Base-by-base conservation (phyloP, 2,113 vertebrate genomes). In the Cryptotis parvus region DNA sequence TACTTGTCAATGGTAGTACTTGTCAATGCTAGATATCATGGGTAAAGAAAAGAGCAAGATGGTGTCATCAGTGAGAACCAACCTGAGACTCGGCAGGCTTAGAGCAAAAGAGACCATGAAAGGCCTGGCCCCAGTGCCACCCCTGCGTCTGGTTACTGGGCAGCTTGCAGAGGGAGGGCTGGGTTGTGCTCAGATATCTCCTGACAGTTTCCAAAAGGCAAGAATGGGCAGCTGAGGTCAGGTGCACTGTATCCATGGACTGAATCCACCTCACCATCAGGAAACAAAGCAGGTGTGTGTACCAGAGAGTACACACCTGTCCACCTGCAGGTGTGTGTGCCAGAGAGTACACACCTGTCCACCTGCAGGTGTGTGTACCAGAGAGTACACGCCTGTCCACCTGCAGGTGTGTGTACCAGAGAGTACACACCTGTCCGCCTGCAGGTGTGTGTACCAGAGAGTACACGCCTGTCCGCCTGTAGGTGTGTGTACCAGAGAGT, bases 21-120 rank as follows among this genome's bases (percentile, higher is more conserved):
- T 24, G 9, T 37, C 52, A 75, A 33, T 45, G 35, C 91, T 72
- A 78, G 61, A 18, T 84, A 87, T 70, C 87, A 63, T 80, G 55
- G n/a, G 69, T 45, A 77, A 55, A 86, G 37, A 61, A 39, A 66
- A 77, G 22, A 39, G 52, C 24, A 24, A 58, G 45, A 49, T 29
- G 31, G 52, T 37, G 83, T 87, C 11, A 45, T 4, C 26, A 74
- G 66, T 55, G 65, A 37, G 39, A 22, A 33, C 10, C 58, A 31
- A 58, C 49, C 72, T 43, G 27, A 6, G 37, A 8, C 10, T 49
- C 43, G 58, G 24, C 20, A 41, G 52, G 24, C 63, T 58, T 39
- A 33, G 45, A 83, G 39, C 10, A 29, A 4, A 1, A 31, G 61
- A 65, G 68, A 35, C 55, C 9, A 27, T 31, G 43, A 63, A 65